Evolutionary conservation across 2,113 vertebrate genomes (phyloP).

Genomic region (Rhegmatorhina hoffmannsi): DNA sequence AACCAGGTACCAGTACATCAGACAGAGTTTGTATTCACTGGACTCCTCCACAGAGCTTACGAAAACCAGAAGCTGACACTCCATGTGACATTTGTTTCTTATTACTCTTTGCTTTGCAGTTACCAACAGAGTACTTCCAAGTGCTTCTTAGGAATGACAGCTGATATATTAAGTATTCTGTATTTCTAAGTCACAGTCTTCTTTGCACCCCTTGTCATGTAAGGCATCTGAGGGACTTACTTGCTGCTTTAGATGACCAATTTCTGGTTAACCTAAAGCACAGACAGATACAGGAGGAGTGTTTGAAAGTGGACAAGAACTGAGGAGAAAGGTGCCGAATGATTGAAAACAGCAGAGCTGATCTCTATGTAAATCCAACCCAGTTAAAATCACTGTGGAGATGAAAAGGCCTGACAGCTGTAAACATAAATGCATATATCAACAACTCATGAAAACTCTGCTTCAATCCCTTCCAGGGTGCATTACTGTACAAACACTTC

Average conservation of each 20-base stretch:
- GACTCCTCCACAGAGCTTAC: not conserved
- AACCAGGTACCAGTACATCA: not conserved
- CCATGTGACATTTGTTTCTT: not conserved
- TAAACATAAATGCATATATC: not conserved
- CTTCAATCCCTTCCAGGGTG: rapidly evolving
- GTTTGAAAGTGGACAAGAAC: not conserved
- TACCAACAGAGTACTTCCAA: not conserved
- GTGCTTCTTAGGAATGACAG: not conserved
- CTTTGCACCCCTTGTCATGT: not conserved
- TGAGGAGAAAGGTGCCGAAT: not conserved
- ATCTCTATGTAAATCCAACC: not conserved
- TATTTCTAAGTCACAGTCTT: not conserved
- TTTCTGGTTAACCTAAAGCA: not conserved
- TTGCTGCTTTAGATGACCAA: not conserved
- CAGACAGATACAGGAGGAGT: not conserved
- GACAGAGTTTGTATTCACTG: not conserved
- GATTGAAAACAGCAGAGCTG: not conserved
- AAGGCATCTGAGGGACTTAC: not conserved
- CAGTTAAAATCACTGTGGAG: rapidly evolving
- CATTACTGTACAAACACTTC: not conserved
- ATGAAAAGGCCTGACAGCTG: not conserved
- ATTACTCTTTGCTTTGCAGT: not conserved
- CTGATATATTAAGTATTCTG: not conserved
- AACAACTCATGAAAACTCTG: not conserved
- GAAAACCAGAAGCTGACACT: not conserved